Conservation (phyloP, 2,888 invertebrate genomes). For the Lasioglossum lativentre region DNA sequence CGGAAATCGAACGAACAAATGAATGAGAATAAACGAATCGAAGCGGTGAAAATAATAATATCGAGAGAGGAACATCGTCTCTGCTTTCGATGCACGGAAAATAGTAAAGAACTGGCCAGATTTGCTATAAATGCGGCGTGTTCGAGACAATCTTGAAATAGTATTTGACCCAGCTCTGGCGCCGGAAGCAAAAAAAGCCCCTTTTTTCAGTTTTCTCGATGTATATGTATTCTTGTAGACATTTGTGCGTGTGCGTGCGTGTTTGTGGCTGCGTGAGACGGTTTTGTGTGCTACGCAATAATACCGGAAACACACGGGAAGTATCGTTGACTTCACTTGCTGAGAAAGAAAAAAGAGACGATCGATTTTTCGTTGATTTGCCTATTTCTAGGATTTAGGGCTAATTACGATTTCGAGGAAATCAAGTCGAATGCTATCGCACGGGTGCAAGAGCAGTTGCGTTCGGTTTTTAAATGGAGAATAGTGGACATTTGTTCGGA, state of each 20-base stretch:
- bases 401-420: background rate
- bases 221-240: conserved; percentile 6
- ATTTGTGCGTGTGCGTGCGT: conserved; percentile 6
- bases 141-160: conserved; percentile 55
- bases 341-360: background rate
- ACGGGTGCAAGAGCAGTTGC: background rate
- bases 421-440: background rate
- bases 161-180: conserved; percentile 71
- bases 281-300: background rate
- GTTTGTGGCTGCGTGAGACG: conserved; percentile 3
- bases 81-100: background rate
- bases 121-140: background rate
- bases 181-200: conserved; percentile 24
- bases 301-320: background rate
- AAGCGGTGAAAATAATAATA: background rate
- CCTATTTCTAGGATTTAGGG: background rate
- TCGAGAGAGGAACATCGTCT: background rate
- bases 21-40: background rate
- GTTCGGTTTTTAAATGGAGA: background rate
- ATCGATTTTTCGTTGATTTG: background rate
- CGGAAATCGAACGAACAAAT: background rate
- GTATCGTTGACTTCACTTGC: background rate
- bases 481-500: conserved; percentile 24
- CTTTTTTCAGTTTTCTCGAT: conserved; percentile 1
- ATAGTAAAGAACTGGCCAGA: conserved; percentile 4